A percentile compares a stretch with the other conserved stretches of the same genome.
Evolutionary conservation across 2,888 invertebrate genomes (phyloP).

Genomic region (Drosophila fulvimacula): DNA sequence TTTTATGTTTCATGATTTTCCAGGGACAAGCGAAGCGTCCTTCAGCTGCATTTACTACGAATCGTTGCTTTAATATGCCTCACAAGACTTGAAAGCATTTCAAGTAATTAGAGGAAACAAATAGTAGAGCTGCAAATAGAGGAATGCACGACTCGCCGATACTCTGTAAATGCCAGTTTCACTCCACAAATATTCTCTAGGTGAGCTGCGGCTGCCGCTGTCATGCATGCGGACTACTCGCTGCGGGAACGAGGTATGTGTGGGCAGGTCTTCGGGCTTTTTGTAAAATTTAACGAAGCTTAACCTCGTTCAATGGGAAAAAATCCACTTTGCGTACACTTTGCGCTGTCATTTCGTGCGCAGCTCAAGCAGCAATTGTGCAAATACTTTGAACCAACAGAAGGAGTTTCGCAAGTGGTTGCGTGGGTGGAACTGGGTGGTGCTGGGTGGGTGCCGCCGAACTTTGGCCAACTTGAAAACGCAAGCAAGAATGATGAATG

Average conservation of each 20-base stretch:
- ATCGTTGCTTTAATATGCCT: constrained; percentile 71
- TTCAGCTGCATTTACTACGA: constrained; percentile 51
- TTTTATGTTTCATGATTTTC: constrained; percentile 50
- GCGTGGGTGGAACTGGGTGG: not conserved
- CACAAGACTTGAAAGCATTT: constrained; percentile 74
- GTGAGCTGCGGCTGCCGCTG: not conserved
- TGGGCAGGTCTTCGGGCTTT: not conserved
- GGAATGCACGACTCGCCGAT: constrained; percentile 9
- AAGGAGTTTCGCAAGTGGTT: constrained; percentile 42
- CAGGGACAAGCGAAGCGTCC: constrained; percentile 40
- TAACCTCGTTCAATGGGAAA: constrained; percentile 79
- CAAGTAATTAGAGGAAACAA: constrained; percentile 67
- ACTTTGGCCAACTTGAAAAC: constrained; percentile 67
- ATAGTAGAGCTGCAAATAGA: constrained; percentile 1
- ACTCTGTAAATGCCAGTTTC: constrained; percentile 9
- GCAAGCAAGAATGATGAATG: constrained; percentile 79
- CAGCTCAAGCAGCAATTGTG: constrained; percentile 79
- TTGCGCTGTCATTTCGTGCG: constrained; percentile 78
- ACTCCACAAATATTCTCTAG: not conserved
- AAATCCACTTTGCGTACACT: constrained; percentile 79
- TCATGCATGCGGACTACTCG: not conserved
- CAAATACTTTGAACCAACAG: constrained; percentile 72
- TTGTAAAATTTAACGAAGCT: constrained; percentile 78
- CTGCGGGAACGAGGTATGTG: not conserved
- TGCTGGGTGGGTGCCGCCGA: constrained; percentile 23